Evolutionary conservation across 2,888 invertebrate genomes (phyloP).

Genomic region (Mamestra brassicae): DNA sequence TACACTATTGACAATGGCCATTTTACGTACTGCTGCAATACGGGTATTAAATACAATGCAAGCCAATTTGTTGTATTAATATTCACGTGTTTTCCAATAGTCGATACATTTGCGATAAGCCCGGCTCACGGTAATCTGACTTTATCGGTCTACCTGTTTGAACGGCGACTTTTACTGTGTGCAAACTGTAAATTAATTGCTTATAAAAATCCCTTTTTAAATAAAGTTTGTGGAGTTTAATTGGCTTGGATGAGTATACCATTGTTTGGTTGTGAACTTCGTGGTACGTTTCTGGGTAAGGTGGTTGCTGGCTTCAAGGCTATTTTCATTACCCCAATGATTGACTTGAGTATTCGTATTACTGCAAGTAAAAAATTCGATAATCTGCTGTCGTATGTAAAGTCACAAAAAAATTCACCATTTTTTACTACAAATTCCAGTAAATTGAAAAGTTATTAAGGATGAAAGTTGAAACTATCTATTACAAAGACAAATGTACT

Average conservation of each 20-base stretch:
- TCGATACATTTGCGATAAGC: constrained; percentile 78
- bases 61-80: constrained; percentile 70
- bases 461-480: not conserved
- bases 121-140: constrained; percentile 74
- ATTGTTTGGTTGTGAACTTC: not conserved
- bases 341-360: not conserved
- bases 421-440: not conserved
- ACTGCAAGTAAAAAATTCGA: not conserved
- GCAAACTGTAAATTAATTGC: constrained; percentile 49
- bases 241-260: constrained; percentile 1
- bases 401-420: not conserved
- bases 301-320: not conserved
- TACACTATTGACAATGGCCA: constrained; percentile 40
- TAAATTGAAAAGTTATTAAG: not conserved
- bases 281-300: not conserved
- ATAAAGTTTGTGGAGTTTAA: constrained; percentile 2
- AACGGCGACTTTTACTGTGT: constrained; percentile 57
- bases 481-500: not conserved
- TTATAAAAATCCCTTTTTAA: constrained; percentile 16
- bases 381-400: not conserved
- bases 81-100: constrained; percentile 70
- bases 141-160: constrained; percentile 74
- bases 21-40: constrained; percentile 56
- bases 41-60: constrained; percentile 54
- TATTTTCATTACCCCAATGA: not conserved